Base-by-base conservation (phyloP, 2,888 invertebrate genomes). In the Mimachlamys varia region DNA sequence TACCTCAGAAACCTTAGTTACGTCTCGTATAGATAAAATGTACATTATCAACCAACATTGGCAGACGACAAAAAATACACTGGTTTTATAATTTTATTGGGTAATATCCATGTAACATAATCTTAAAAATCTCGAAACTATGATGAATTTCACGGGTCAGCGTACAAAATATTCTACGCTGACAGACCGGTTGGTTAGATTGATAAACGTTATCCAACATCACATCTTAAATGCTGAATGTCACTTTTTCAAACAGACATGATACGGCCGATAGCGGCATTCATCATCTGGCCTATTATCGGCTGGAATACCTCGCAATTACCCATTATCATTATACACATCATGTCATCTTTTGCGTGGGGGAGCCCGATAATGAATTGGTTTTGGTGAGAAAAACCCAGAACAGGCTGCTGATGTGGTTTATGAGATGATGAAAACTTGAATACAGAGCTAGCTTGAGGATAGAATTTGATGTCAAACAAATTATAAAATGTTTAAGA, bases 201-300 rank as follows among this genome's bases (percentile, higher is more conserved):
- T 76, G 76, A 76, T 76, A 22, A 76, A 33, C 76, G 27, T 33
- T 27, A 76, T 76, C 76, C 27, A 33, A 76, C 76, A 76, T 27
- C 27, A 76, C 13, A 76, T 76, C 76, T 76, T 58, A 76, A 76
- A 27, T 15, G 27, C 12, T 76, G 76, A 76, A 76, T 76, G 76
- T 76, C 76, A 76, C 76, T 76, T 76, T 76, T 76, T 76, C 76
- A 76, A 76, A 76, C 33, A 76, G 76, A 76, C 76, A 76, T 27
- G 76, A 76, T 76, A 10, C 27, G 27, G 76, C 76, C 4, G 76
- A 76, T 76, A 76, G 27, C 27, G 7, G 76, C 33, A 76, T 76
- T 76, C 76, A 76, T 76, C 76, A 76, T 76, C 0, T 27, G 33
- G 76, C 33, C 76, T 76, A 76, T 76, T 76, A 33, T 76, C 76